phyloP scores from a whole-genome alignment of 2,797 vertebrate species.

The Leucoraja ocellata region DNA sequence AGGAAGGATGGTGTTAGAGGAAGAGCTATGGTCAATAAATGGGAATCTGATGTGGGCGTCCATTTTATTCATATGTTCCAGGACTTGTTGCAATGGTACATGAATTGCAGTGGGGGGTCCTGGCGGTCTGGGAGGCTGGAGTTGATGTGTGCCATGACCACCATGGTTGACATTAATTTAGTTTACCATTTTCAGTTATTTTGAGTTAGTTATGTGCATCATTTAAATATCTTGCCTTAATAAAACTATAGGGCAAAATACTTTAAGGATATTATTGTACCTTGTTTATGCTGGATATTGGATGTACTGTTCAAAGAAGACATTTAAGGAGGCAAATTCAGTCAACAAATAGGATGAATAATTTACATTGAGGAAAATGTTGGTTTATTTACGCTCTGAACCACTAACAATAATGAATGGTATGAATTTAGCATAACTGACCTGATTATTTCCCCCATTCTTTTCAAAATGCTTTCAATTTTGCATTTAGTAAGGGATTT shows the following conservation, averaged over 20 bases:
- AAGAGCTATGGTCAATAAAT: no score
- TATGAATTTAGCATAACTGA: conserved; percentile 50
- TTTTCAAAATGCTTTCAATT: conserved; percentile 52
- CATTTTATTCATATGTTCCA: no score
- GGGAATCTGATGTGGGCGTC: no score
- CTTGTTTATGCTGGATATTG: background rate
- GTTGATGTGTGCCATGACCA: no score
- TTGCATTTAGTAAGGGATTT: conserved; percentile 52
- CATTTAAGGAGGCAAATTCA: background rate
- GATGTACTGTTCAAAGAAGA: background rate
- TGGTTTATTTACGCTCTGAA: background rate
- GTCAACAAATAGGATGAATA: background rate
- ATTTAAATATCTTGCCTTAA: background rate
- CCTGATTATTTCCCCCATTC: conserved; percentile 46
- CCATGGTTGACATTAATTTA: background rate
- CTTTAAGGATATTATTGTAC: background rate
- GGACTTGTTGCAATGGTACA: no score
- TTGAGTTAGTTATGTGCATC: background rate
- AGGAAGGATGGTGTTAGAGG: no score
- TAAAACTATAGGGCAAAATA: background rate
- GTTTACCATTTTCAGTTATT: background rate
- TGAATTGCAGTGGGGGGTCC: no score
- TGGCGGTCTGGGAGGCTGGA: no score
- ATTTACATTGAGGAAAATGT: background rate
- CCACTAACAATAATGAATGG: conserved; percentile 42